Percentiles rank a stretch among this genome's conserved stretches.
Evolutionary conservation across 2,797 vertebrate genomes (phyloP).

Genomic region (Hyperoplus immaculatus): DNA sequence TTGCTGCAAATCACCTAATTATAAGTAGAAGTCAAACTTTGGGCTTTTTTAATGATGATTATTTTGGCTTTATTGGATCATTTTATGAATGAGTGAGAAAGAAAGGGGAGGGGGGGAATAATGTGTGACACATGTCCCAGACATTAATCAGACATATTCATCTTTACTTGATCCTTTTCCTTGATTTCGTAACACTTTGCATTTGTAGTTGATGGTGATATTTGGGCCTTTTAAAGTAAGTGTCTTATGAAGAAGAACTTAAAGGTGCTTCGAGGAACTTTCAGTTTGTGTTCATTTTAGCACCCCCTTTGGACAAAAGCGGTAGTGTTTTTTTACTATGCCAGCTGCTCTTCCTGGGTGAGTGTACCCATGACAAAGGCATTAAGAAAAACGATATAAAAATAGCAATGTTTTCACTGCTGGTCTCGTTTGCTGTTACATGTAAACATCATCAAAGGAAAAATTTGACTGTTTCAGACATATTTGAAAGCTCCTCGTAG

Average conservation of each 20-base stretch:
- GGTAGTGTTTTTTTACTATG: too few relatives aligned
- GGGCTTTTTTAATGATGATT: slow-evolving; percentile 60
- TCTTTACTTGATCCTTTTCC: neutral
- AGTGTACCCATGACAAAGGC: too few relatives aligned
- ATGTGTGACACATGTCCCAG: slow-evolving; percentile 10
- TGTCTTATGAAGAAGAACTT: neutral
- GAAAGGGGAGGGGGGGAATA: neutral
- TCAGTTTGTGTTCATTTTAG: neutral
- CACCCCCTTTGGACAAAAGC: too few relatives aligned
- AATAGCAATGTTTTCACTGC: too few relatives aligned
- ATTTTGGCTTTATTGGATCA: slow-evolving; percentile 48
- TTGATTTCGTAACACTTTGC: neutral
- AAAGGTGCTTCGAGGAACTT: neutral
- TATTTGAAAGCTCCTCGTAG: too few relatives aligned
- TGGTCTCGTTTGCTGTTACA: too few relatives aligned
- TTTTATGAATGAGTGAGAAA: slow-evolving; percentile 34
- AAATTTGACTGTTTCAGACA: too few relatives aligned
- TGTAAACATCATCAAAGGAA: too few relatives aligned
- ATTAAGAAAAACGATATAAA: too few relatives aligned
- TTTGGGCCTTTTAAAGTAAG: neutral
- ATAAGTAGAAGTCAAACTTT: slow-evolving; percentile 66
- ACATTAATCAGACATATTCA: neutral
- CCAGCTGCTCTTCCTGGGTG: too few relatives aligned
- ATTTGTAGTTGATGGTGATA: slow-evolving; percentile 2
- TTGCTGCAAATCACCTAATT: slow-evolving; percentile 75